phyloP scores from a whole-genome alignment of 2,797 vertebrate genomes.

The Thunnus albacares region DNA sequence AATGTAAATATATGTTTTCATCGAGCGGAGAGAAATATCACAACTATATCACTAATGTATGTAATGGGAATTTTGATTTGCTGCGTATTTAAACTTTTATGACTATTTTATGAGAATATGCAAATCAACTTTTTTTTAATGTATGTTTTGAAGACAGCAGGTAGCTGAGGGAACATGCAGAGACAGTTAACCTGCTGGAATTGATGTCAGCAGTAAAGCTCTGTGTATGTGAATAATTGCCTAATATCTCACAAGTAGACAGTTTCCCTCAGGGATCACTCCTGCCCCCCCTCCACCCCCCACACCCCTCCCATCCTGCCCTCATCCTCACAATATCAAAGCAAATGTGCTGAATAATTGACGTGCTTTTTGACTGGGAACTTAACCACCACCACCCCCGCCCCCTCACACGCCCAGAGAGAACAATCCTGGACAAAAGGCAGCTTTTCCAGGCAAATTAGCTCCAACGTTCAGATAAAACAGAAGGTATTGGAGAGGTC shows the following conservation, averaged over 20 bases:
- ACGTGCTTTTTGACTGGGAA: constrained; percentile 46
- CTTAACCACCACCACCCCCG: background rate
- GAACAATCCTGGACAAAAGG: constrained; percentile 34
- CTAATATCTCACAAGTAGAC: constrained; percentile 62
- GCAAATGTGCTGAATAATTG: constrained; percentile 64
- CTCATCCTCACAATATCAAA: constrained; percentile 54
- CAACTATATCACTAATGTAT: constrained; percentile 25
- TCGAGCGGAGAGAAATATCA: constrained; percentile 47
- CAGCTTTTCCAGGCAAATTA: constrained; percentile 57
- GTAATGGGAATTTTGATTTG: constrained; percentile 22
- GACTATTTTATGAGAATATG: background rate
- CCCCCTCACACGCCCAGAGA: constrained; percentile 7
- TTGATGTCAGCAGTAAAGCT: constrained; percentile 28
- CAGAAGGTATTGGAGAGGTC: background rate
- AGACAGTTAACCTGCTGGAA: constrained; percentile 38
- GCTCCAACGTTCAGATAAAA: constrained; percentile 36
- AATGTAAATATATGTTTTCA: constrained; percentile 56
- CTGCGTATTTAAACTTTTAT: constrained; percentile 1
- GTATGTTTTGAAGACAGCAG: constrained; percentile 19
- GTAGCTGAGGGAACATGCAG: constrained; percentile 28
- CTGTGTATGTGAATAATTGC: constrained; percentile 62
- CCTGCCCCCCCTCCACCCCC: constrained; percentile 8
- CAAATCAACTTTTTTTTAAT: constrained; percentile 12
- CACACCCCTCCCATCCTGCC: background rate
- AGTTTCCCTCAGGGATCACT: constrained; percentile 49